These are phyloP conservation scores for Ctenopoma kingsleyae DNA, from an alignment of 2,797 vertebrate genomes.

Conservation along the genomic window DNA sequence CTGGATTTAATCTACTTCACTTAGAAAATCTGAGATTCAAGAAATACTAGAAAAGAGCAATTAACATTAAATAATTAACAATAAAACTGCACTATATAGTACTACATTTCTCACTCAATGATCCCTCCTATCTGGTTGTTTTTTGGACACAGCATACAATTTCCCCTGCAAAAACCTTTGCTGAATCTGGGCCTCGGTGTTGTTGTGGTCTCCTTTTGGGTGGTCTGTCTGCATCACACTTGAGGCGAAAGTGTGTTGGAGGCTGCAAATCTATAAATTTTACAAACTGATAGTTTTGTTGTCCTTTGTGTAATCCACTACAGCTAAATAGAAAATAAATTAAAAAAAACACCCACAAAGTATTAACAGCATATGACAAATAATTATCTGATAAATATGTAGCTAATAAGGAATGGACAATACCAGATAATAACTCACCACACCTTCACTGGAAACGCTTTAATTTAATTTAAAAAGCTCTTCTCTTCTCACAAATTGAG, in stretches of 20 bases:
- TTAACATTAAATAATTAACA: no score
- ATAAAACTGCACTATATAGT: no score
- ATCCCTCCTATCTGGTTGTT: background rate
- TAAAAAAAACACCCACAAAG: background rate
- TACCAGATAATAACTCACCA: background rate
- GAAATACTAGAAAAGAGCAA: no score
- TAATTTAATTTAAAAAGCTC: background rate
- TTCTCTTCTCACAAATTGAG: background rate
- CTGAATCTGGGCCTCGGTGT: background rate
- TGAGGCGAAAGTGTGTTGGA: constrained; percentile 1
- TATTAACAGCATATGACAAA: background rate
- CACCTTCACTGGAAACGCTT: background rate
- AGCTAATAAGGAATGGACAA: background rate
- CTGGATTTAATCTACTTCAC: no score
- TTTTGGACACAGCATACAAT: background rate
- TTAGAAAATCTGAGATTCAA: no score
- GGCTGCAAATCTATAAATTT: constrained; percentile 19
- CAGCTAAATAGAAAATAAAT: background rate
- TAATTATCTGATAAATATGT: background rate
- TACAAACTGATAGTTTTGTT: constrained; percentile 8
- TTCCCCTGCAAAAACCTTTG: background rate
- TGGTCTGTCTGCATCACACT: constrained; percentile 15
- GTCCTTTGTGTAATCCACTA: background rate
- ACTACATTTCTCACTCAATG: no score
- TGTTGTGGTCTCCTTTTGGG: constrained; percentile 16